phyloP scores from a whole-genome alignment of 2,888 invertebrate genomes.

The Leucoptera coffeella region DNA sequence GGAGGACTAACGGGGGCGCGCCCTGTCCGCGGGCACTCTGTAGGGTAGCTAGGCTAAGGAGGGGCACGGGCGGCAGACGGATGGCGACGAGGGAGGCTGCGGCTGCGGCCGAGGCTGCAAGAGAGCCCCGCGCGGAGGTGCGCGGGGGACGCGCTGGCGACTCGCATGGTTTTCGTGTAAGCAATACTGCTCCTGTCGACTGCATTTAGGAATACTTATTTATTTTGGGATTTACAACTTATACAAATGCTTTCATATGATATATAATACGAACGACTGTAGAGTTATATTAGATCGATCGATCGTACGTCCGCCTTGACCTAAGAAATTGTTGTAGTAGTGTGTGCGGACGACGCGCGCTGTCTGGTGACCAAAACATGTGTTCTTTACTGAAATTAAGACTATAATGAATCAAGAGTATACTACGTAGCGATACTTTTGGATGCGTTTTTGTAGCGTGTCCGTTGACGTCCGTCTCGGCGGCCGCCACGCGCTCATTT shows the following conservation, averaged over 20 bases:
- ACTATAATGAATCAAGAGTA: no score
- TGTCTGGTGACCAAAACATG: no score
- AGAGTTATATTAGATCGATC: no score
- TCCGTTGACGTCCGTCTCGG: background rate
- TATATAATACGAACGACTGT: no score
- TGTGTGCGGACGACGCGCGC: no score
- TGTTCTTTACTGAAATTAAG: no score
- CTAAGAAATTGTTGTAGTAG: no score
- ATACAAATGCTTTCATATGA: no score
- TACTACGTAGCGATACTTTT: no score
- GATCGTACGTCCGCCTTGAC: background rate
- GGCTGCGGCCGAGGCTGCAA: conserved; percentile 17
- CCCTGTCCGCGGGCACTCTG: conserved; percentile 2
- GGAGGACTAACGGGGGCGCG: conserved; percentile 21
- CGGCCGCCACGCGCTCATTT: conserved; percentile 24
- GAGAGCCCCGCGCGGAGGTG: conserved; percentile 17
- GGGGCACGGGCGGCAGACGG: conserved; percentile 6
- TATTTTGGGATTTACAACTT: conserved; percentile 54
- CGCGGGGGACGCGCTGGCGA: conserved; percentile 27
- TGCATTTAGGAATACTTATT: conserved; percentile 50
- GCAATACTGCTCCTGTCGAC: conserved; percentile 44
- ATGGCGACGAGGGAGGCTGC: background rate
- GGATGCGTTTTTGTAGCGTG: no score
- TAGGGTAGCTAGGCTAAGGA: conserved; percentile 5
- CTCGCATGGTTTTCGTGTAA: conserved; percentile 34